Evolutionary conservation across 2,113 vertebrate genomes (phyloP).

Genomic region (Elanus axillaris): DNA sequence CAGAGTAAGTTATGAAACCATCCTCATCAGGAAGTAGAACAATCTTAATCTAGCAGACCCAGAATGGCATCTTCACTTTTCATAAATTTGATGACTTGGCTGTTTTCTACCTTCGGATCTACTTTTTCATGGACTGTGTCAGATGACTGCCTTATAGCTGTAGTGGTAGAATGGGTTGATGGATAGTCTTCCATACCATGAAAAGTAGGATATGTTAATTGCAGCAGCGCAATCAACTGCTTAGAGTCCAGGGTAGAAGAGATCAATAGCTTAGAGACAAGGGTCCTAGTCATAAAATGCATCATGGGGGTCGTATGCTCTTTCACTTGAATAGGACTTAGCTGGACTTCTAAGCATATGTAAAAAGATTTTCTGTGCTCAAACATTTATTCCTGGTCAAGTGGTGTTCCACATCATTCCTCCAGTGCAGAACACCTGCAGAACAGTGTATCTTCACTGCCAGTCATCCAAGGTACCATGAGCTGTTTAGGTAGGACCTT

Average conservation of each 20-base stretch:
- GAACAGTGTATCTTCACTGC: neutral
- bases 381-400: neutral
- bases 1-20: neutral
- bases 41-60: neutral
- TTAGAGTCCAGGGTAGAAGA: neutral
- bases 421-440: neutral
- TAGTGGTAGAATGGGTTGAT: neutral
- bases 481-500: neutral
- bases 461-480: neutral
- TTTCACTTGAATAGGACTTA: neutral
- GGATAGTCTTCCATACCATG: neutral
- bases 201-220: neutral
- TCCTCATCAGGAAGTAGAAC: neutral
- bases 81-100: neutral
- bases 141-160: neutral
- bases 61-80: neutral
- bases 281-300: neutral
- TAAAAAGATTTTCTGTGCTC: neutral
- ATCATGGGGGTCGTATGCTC: rapidly evolving
- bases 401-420: neutral
- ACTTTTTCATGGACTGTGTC: neutral
- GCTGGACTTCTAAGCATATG: neutral
- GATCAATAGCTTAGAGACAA: neutral
- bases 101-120: neutral
- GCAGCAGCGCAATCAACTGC: neutral